Base-by-base conservation (phyloP, 2,797 vertebrate species). In the Pangasius mekongensis region DNA sequence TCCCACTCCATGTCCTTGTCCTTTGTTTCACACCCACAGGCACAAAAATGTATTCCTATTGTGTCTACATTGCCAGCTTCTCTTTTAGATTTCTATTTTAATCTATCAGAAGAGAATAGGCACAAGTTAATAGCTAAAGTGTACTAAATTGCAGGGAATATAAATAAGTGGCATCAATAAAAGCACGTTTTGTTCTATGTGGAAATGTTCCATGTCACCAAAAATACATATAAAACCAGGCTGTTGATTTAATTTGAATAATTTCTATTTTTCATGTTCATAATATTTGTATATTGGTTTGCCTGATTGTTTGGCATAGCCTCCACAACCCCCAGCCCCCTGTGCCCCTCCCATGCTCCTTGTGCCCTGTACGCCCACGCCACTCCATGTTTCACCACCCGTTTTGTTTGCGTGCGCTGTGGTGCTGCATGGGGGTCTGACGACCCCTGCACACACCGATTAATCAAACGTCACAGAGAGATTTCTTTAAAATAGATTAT, bases 381-480 rank as follows among this genome's bases (percentile, higher is more conserved):
- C 77, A 88, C 84, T 88, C 87, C 91, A 88, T 89, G 89, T 86
- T 89, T 89, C 89, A 85, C 88, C 89, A 89, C 86, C 84, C 86
- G 84, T 91, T 92, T 91, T 92, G 90, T 92, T 92, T 88, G 89
- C 67, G 49, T 87, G 87, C 58, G 87, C 91, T 90, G 90, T 89
- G 88, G 90, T 89, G 91, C 88, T 86, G 89, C 87, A 84, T 88
- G 85, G 91, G 90, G 92, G 91, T 83, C 91, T 89, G 85, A 49
- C 81, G 87, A 92, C 92, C 92, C 89, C 91, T 89, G 89, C 89
- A 90, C 90, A 92, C 80, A 85, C 86, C 92, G 92, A 92, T 92
- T 92, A 91, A 92, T 92, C 92, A 92, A 91, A 90, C 88, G 92
- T 92, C 92, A 92, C 89, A 83, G 30, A 69, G 86, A 84, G 76